Evolutionary conservation across 37 sponge, comb jelly and placozoan species (phyloP), one percentile per base, ranked within the genome.

Genomic region (Corticium candelabrum): DNA sequence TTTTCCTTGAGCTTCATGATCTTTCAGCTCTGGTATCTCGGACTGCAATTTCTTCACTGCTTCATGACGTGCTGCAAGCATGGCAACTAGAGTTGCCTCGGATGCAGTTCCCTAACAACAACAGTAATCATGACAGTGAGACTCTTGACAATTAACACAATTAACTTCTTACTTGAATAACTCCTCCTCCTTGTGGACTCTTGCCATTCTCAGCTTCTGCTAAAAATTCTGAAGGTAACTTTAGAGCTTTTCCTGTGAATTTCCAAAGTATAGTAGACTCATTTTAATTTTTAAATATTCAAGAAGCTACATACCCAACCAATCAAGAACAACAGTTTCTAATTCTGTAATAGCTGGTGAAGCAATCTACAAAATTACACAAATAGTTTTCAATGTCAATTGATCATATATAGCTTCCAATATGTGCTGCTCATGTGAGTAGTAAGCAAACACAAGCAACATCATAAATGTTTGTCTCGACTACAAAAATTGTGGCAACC

Each of bases 401-500:
- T n/a, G n/a, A n/a, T n/a, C n/a, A n/a, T n/a, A n/a, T n/a, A n/a
- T n/a, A n/a, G n/a, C n/a, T n/a, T n/a, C n/a, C n/a, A n/a, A n/a
- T n/a, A n/a, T n/a, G n/a, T n/a, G n/a, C n/a, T n/a, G n/a, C n/a
- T n/a, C n/a, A n/a, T n/a, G n/a, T n/a, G n/a, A n/a, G n/a, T n/a
- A n/a, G n/a, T n/a, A n/a, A n/a, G n/a, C n/a, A n/a, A n/a, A n/a
- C n/a, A n/a, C n/a, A n/a, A n/a, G n/a, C n/a, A n/a, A n/a, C n/a
- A n/a, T n/a, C n/a, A n/a, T n/a, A n/a, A n/a, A n/a, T n/a, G 62
- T 21, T 50, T 50, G 21, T 50, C 62, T 50, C 21, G 21, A 21
- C 11, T 50, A 50, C 62, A 50, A 50, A 50, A 50, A 50, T 50
- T 50, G n/a, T n/a, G n/a, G n/a, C n/a, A n/a, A n/a, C n/a, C n/a